These are phyloP conservation scores for Zenarchopterus dispar DNA, from an alignment of 2,797 vertebrate species.

Conservation along the genomic window DNA sequence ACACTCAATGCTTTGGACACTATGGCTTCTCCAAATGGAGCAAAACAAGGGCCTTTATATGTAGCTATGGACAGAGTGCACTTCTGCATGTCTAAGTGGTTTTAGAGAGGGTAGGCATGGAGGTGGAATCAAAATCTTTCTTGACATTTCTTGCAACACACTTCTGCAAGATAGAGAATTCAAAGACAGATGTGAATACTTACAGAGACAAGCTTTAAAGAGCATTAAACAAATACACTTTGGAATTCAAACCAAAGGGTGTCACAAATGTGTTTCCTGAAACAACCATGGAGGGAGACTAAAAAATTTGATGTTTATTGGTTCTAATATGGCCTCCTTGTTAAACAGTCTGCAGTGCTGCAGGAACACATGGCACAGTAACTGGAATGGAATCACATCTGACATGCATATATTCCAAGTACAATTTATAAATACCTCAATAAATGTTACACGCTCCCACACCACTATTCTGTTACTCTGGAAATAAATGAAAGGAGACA, in stretches of 20 bases:
- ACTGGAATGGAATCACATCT: constrained; percentile 69
- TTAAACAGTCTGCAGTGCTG: constrained; percentile 52
- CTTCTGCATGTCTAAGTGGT: constrained; percentile 81
- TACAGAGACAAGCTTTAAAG: constrained; percentile 83
- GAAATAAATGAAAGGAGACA: constrained; percentile 75
- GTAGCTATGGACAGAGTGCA: constrained; percentile 76
- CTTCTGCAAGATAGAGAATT: constrained; percentile 68
- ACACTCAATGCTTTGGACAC: constrained; percentile 81
- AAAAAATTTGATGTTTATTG: constrained; percentile 79
- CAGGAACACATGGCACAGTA: constrained; percentile 71
- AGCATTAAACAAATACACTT: constrained; percentile 85
- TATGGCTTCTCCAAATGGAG: constrained; percentile 67
- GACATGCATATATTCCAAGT: constrained; percentile 76
- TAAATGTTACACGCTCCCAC: constrained; percentile 71
- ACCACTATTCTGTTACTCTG: constrained; percentile 58
- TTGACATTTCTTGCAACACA: constrained; percentile 79
- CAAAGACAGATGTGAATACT: constrained; percentile 77
- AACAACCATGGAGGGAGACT: constrained; percentile 59
- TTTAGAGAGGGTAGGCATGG: constrained; percentile 66
- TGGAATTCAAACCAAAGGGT: constrained; percentile 76
- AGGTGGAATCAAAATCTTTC: constrained; percentile 76
- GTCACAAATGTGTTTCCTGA: constrained; percentile 67
- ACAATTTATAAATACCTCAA: constrained; percentile 80
- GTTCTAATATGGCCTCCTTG: constrained; percentile 78
- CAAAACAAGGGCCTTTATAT: constrained; percentile 78